phyloP scores from a whole-genome alignment of 1,140 invertebrate species.

The Trichomalopsis sarcophagae region DNA sequence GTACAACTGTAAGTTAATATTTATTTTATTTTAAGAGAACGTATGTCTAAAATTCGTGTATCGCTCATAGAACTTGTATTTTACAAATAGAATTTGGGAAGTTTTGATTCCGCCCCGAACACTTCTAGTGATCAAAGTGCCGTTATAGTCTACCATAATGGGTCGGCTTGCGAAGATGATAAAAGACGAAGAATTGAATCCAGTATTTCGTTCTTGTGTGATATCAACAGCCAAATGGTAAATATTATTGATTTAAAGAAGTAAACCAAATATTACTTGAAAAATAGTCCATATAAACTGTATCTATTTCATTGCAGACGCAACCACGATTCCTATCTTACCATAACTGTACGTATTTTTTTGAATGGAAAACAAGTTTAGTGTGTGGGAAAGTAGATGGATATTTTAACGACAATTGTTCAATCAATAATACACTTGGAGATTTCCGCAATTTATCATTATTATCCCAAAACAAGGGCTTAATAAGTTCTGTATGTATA shows the following conservation, averaged over 20 bases:
- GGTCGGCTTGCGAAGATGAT: slow-evolving; percentile 71
- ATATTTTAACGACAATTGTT: slow-evolving; percentile 59
- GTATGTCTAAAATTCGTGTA: neutral
- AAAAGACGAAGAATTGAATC: slow-evolving; percentile 66
- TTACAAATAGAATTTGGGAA: slow-evolving; percentile 72
- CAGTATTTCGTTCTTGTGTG: slow-evolving; percentile 71
- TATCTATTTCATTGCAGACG: slow-evolving; percentile 63
- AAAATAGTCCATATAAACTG: slow-evolving; percentile 27
- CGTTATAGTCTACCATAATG: slow-evolving; percentile 69
- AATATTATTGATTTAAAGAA: slow-evolving; percentile 55
- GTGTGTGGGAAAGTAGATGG: slow-evolving; percentile 66
- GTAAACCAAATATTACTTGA: neutral
- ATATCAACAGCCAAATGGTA: slow-evolving; percentile 69
- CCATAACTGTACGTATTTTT: slow-evolving; percentile 71
- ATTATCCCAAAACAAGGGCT: neutral
- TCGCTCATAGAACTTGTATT: slow-evolving; percentile 30
- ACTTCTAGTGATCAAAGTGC: slow-evolving; percentile 61
- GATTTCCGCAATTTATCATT: slow-evolving; percentile 27
- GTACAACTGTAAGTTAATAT: slow-evolving; percentile 71
- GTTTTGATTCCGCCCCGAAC: slow-evolving; percentile 64
- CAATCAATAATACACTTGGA: slow-evolving; percentile 55
- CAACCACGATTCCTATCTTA: slow-evolving; percentile 69
- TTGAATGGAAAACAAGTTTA: slow-evolving; percentile 74
- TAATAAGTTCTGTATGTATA: neutral
- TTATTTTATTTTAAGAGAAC: neutral